Base-by-base conservation (phyloP, 2,888 invertebrate genomes). In the Bibio marci region DNA sequence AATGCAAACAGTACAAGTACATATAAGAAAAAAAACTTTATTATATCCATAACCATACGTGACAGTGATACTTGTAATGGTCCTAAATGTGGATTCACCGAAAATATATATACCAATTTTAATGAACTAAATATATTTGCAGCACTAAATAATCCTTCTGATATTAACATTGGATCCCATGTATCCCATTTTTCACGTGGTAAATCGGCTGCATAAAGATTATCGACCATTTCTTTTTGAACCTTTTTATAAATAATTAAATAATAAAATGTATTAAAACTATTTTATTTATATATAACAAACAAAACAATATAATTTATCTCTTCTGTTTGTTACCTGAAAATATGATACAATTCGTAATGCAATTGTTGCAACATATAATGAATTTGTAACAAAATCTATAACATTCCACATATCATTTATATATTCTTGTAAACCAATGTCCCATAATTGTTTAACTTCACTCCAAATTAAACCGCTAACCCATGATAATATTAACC, bases 391-490 rank as follows among this genome's bases (percentile, higher is more conserved):
- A 47, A 95, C 88, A 63, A 97, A 97, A 66, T 97, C 97, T 50
- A 97, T 86, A 43, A 97, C 92, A 64, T 98, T 97, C 97, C 97
- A 97, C 92, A 97, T 94, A 63, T 98, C 95, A 55, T 91, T 81
- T 42, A 88, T 80, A 65, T 97, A 98, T 58, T 95, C 94, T 54
- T 90, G 83, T 42, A 95, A 68, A 0, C 97, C 97, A 50, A 92
- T 88, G 60, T 94, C 92, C 95, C 95, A 97, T 43, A 98, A 67
- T 62, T 97, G 95, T 61, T 97, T 98, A 51, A 97, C 91, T 66
- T 98, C 97, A 53, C 91, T 90, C 97, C 97, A 98, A 55, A 97
- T 92, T 51, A 95, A 67, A 41, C 90, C 91, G 60, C 83, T 79
- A 48, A 95, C 94, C 85, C 92, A 97, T 30, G 88, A 80, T 40